phyloP scores from a whole-genome alignment of 2,797 vertebrate species.

The Oreochromis grahami region DNA sequence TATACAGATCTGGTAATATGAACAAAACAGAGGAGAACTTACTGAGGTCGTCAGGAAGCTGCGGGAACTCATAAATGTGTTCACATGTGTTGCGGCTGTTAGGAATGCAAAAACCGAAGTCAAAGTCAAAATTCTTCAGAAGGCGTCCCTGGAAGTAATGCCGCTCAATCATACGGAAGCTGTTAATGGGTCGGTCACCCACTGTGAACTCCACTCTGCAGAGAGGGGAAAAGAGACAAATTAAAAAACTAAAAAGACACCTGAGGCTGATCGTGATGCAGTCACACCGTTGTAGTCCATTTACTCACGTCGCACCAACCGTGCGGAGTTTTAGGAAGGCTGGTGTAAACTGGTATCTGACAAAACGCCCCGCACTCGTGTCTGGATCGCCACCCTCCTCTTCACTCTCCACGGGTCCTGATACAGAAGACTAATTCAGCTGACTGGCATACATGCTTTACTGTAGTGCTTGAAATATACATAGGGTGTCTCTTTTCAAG shows the following conservation, averaged over 20 bases:
- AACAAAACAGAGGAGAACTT: slow-evolving; percentile 59
- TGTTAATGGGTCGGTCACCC: slow-evolving; percentile 91
- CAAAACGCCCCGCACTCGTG: slow-evolving; percentile 89
- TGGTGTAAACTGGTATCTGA: slow-evolving; percentile 97
- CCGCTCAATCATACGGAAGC: slow-evolving; percentile 97
- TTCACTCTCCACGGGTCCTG: slow-evolving; percentile 81
- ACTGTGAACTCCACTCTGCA: slow-evolving; percentile 97
- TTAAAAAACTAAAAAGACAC: background rate
- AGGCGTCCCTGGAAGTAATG: slow-evolving; percentile 96
- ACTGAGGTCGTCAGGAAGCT: slow-evolving; percentile 96
- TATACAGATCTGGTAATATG: background rate
- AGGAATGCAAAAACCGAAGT: slow-evolving; percentile 98
- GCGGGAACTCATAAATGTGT: slow-evolving; percentile 98
- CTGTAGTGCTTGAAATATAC: background rate
- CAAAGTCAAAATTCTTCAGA: slow-evolving; percentile 98
- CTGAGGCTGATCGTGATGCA: background rate
- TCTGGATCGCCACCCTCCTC: slow-evolving; percentile 84
- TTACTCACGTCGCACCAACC: slow-evolving; percentile 92
- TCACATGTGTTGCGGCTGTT: slow-evolving; percentile 98
- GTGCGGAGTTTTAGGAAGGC: slow-evolving; percentile 93
- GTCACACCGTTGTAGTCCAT: background rate
- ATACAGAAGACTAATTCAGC: slow-evolving; percentile 4
- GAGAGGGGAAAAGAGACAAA: background rate
- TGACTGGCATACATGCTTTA: background rate
- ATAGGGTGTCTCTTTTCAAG: background rate